phyloP scores from a whole-genome alignment of 2,888 invertebrate species.

The Tetheella fluctuosa region DNA sequence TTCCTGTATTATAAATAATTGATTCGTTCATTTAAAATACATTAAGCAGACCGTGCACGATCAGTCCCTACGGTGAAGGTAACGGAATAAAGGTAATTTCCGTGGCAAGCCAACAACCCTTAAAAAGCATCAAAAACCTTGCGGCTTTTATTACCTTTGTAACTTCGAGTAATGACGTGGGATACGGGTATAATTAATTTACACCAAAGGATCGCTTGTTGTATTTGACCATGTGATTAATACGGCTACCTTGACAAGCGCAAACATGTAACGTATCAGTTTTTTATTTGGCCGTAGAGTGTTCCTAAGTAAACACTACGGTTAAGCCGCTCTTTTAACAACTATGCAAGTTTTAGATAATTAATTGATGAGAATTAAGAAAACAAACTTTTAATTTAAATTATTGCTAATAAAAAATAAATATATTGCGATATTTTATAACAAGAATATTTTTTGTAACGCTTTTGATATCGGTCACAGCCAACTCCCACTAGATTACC shows the following conservation, averaged over 20 bases:
- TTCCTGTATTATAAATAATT: slow-evolving; percentile 60
- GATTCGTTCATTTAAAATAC: slow-evolving; percentile 73
- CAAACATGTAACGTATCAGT: background rate
- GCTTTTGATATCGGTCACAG: too few species aligned
- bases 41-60: slow-evolving; percentile 61
- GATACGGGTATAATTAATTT: slow-evolving; percentile 38
- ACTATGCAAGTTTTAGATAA: background rate
- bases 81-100: slow-evolving; percentile 59
- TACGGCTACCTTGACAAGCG: background rate
- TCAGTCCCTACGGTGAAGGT: slow-evolving; percentile 40
- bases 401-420: slow-evolving; percentile 18
- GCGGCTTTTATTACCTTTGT: slow-evolving; percentile 18
- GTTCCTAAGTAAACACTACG: background rate
- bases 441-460: too few species aligned
- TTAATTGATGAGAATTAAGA: background rate
- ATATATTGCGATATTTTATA: too few species aligned
- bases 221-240: background rate
- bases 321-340: background rate
- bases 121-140: slow-evolving; percentile 26
- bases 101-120: slow-evolving; percentile 30
- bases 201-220: slow-evolving; percentile 17
- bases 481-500: too few species aligned
- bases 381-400: too few species aligned
- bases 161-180: slow-evolving; percentile 25
- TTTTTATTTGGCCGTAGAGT: background rate